Percentiles rank a stretch among this genome's conserved stretches.
Conservation (phyloP, 2,797 vertebrate species). For the Anabas testudineus region DNA sequence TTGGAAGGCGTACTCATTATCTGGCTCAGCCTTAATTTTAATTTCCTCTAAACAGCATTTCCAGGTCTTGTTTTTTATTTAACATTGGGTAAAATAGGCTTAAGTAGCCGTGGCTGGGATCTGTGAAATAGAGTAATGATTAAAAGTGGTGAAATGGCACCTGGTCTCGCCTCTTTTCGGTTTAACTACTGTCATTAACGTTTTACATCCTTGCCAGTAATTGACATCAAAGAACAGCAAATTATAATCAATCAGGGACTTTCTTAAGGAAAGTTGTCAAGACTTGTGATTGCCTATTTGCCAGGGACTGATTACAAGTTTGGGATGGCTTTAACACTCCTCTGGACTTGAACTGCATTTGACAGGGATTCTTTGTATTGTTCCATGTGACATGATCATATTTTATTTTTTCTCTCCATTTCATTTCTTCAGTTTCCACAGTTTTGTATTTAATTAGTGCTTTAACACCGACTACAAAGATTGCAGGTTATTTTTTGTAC, state of each 20-base stretch:
- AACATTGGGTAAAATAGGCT: constrained; percentile 22
- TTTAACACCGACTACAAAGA: neutral
- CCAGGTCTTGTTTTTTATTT: constrained; percentile 34
- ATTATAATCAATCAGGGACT: constrained; percentile 15
- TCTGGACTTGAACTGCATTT: constrained; percentile 11
- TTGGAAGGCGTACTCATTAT: constrained; percentile 22
- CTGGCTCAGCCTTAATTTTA: constrained; percentile 24
- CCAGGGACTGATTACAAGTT: constrained; percentile 21
- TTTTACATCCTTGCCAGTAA: constrained; percentile 10
- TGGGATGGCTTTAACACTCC: neutral
- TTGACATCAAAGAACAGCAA: constrained; percentile 24
- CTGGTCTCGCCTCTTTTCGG: constrained; percentile 28
- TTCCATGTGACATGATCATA: neutral
- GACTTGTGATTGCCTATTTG: constrained; percentile 19
- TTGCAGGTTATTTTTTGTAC: neutral
- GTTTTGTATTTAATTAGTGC: neutral
- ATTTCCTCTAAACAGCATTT: constrained; percentile 21
- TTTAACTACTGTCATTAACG: constrained; percentile 8
- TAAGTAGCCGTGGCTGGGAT: constrained; percentile 41
- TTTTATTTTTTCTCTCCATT: constrained; percentile 15
- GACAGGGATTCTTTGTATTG: neutral
- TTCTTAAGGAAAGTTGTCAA: constrained; percentile 8
- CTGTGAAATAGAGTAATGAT: constrained; percentile 35
- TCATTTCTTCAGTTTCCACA: constrained; percentile 13
- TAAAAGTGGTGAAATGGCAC: constrained; percentile 34